A percentile compares a stretch with the other conserved stretches of the same genome.
Evolutionary conservation across 2,797 vertebrate genomes (phyloP).

Genomic region (Lophotriccus pileatus): DNA sequence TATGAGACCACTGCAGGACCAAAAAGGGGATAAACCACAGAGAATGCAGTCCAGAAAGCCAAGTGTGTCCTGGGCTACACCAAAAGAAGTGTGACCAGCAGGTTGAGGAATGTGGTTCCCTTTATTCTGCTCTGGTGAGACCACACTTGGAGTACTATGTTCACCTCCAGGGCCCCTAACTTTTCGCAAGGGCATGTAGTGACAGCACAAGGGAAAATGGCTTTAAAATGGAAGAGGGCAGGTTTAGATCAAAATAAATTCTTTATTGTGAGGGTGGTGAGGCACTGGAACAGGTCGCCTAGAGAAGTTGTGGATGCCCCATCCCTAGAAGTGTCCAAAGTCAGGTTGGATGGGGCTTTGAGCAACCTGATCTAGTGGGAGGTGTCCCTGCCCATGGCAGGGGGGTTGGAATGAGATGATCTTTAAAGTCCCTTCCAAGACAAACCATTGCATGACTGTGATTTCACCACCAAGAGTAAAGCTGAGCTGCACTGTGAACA

Average conservation of each 20-base stretch:
- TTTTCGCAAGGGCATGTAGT: background rate
- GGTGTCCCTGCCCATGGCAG: background rate
- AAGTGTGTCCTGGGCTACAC: background rate
- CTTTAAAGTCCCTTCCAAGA: background rate
- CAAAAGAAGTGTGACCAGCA: background rate
- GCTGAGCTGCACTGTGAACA: background rate
- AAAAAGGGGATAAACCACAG: background rate
- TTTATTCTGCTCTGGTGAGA: background rate
- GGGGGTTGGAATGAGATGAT: background rate
- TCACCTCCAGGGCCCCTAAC: background rate
- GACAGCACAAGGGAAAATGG: background rate
- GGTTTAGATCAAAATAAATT: background rate
- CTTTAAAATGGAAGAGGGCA: background rate
- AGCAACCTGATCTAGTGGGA: background rate
- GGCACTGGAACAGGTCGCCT: background rate
- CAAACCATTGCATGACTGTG: background rate
- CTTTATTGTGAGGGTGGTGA: background rate
- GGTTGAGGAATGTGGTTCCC: background rate
- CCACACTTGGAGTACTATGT: background rate
- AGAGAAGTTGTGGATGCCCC: background rate
- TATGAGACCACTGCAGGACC: background rate
- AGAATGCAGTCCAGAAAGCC: background rate
- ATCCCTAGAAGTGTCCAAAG: accelerated
- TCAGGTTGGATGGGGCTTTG: background rate
- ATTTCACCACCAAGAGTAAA: background rate